These are phyloP conservation scores for Cassiopea andromeda DNA, from an alignment of 30 jellyfish, hydroid and myxozoan genomes.

Conservation along the genomic window DNA sequence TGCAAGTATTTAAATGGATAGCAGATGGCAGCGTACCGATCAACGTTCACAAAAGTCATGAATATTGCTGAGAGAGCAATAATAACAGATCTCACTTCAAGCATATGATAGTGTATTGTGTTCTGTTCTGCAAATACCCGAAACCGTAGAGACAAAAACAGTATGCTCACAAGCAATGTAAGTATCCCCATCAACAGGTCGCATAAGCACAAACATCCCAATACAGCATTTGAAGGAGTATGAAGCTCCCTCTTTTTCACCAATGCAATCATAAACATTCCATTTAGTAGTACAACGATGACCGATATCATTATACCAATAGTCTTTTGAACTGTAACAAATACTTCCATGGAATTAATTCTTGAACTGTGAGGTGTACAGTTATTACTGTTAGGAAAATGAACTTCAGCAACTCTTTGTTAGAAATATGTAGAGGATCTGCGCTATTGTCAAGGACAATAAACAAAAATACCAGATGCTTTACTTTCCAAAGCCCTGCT, in stretches of 20 bases:
- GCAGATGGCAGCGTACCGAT: slow-evolving; percentile 8
- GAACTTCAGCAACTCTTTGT: too few relatives aligned
- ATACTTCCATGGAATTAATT: too few relatives aligned
- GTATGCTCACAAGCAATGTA: not conserved
- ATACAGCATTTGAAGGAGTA: slow-evolving; percentile 47
- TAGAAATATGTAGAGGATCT: too few relatives aligned
- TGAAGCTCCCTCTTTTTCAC: slow-evolving; percentile 16
- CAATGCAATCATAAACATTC: slow-evolving; percentile 13
- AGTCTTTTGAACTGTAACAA: not conserved
- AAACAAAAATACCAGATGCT: too few relatives aligned
- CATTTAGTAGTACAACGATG: not conserved
- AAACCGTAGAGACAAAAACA: not conserved
- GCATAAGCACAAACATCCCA: slow-evolving; percentile 43
- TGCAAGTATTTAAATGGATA: not conserved
- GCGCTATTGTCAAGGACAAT: too few relatives aligned
- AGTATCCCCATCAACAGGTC: slow-evolving; percentile 18
- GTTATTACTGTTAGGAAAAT: too few relatives aligned
- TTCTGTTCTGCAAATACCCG: too few relatives aligned
- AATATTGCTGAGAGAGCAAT: not conserved
- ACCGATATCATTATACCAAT: not conserved
- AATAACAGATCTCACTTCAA: too few relatives aligned
- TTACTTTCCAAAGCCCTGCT: too few relatives aligned
- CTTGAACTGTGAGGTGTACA: too few relatives aligned
- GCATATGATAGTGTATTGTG: too few relatives aligned
- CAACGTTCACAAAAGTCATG: not conserved